phyloP scores from a whole-genome alignment of 2,113 vertebrate genomes.

The Elephantulus edwardii region DNA sequence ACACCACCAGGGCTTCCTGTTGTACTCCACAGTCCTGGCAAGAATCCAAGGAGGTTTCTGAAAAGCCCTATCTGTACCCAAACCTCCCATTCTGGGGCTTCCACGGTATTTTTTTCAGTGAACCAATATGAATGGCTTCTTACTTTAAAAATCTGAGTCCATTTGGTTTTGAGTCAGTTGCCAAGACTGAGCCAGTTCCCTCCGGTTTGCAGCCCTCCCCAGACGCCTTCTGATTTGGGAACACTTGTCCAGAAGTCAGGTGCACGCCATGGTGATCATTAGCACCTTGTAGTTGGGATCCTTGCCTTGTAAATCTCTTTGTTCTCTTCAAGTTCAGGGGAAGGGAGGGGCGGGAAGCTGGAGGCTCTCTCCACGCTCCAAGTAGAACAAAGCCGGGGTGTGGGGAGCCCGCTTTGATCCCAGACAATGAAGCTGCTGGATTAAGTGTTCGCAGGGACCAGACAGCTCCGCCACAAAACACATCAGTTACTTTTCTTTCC shows the following conservation, averaged over 20 bases:
- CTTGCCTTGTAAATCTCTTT: slow-evolving; percentile 69
- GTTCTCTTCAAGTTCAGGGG: slow-evolving; percentile 63
- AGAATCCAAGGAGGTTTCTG: too few relatives aligned
- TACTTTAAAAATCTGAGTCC: too few relatives aligned
- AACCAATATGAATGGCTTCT: too few relatives aligned
- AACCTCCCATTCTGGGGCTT: too few relatives aligned
- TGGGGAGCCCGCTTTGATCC: slow-evolving; percentile 67
- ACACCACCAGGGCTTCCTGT: too few relatives aligned
- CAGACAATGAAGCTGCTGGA: slow-evolving; percentile 45
- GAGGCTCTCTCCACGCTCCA: slow-evolving; percentile 45
- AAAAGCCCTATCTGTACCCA: too few relatives aligned
- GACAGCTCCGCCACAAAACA: slow-evolving; percentile 66
- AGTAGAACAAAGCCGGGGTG: slow-evolving; percentile 59
- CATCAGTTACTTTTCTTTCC: slow-evolving; percentile 58
- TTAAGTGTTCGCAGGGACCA: slow-evolving; percentile 70
- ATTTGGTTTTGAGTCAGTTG: too few relatives aligned
- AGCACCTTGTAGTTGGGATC: slow-evolving; percentile 67
- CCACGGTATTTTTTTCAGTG: too few relatives aligned
- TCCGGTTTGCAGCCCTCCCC: neutral
- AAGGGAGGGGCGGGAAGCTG: slow-evolving; percentile 58
- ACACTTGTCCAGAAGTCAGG: neutral
- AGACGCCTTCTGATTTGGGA: neutral
- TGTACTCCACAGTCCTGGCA: too few relatives aligned
- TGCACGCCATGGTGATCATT: slow-evolving; percentile 50
- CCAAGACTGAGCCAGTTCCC: too few relatives aligned